A percentile compares a stretch with the other conserved stretches of the same genome.
phyloP scores from a whole-genome alignment of 1,140 invertebrate genomes.

The Drepana arcuata region DNA sequence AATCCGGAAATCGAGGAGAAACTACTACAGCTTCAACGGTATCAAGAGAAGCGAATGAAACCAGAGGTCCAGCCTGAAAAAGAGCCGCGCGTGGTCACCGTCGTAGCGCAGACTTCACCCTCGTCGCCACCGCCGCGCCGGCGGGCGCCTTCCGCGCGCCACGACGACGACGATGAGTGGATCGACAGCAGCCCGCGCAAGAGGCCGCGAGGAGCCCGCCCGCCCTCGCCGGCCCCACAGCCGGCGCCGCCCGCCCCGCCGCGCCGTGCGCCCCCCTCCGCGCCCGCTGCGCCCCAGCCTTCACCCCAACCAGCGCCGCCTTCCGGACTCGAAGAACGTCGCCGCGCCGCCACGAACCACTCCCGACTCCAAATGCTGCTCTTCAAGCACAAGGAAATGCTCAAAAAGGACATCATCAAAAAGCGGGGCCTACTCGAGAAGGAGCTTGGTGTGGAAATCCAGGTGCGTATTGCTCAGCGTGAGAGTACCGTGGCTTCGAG shows the following conservation, averaged over 20 bases:
- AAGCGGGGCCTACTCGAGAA: conserved; percentile 92
- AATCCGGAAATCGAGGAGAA: conserved; percentile 96
- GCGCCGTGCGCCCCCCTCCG: conserved; percentile 8
- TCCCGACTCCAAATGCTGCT: conserved; percentile 78
- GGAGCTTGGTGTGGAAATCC: conserved; percentile 91
- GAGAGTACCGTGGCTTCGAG: too few relatives aligned
- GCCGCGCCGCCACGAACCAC: conserved; percentile 49
- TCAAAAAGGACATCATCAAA: conserved; percentile 95
- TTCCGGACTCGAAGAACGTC: conserved; percentile 39
- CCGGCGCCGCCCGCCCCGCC: conserved; percentile 11
- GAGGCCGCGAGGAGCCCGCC: conserved; percentile 17
- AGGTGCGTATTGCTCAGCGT: conserved; percentile 74
- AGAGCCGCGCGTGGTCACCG: conserved; percentile 24
- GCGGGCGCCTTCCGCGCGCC: conserved; percentile 47
- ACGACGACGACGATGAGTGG: conserved; percentile 71
- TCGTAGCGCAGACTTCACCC: conserved; percentile 27
- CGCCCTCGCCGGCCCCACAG: conserved; percentile 21
- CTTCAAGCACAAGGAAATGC: conserved; percentile 89
- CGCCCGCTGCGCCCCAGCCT: conserved; percentile 5
- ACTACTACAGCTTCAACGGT: conserved; percentile 87
- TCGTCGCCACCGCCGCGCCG: conserved; percentile 26
- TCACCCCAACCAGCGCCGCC: conserved; percentile 8
- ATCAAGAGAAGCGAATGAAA: conserved; percentile 87
- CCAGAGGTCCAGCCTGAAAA: conserved; percentile 48
- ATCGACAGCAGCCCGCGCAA: conserved; percentile 40